phyloP scores from a whole-genome alignment of 2,113 vertebrate species.

The Anarrhichthys ocellatus region DNA sequence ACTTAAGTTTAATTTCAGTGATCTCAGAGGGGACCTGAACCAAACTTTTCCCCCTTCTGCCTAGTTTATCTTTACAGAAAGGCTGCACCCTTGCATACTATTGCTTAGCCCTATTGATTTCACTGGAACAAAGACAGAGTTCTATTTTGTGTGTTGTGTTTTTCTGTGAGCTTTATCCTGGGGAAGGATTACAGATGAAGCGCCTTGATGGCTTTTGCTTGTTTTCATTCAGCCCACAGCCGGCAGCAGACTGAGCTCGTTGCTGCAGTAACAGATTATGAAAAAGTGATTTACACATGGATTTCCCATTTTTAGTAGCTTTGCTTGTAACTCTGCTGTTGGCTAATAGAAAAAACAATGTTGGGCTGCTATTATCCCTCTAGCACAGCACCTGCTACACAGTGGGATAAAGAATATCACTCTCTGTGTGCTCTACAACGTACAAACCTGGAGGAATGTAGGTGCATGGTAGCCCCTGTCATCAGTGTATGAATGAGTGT shows the following conservation, averaged over 20 bases:
- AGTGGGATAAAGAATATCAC: constrained; percentile 8
- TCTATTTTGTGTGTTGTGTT: neutral
- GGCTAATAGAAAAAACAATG: constrained; percentile 55
- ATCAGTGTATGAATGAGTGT: too few species aligned
- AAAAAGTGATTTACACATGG: constrained; percentile 58
- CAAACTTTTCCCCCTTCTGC: neutral
- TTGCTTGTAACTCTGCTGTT: constrained; percentile 49
- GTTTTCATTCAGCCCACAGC: constrained; percentile 53
- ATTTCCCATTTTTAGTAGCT: constrained; percentile 57
- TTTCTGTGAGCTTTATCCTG: constrained; percentile 33
- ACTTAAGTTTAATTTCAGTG: constrained; percentile 7
- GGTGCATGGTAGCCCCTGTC: too few species aligned
- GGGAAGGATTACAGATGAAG: constrained; percentile 57
- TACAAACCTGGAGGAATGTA: constrained; percentile 1
- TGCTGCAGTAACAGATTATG: constrained; percentile 58
- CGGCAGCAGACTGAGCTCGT: constrained; percentile 29
- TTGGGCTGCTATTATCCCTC: constrained; percentile 18
- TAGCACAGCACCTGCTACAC: constrained; percentile 31
- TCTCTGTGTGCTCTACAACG: neutral
- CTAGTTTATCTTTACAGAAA: constrained; percentile 1
- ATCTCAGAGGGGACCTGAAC: neutral
- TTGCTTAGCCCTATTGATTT: constrained; percentile 48
- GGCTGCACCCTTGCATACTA: neutral
- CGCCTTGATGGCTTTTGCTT: constrained; percentile 55
- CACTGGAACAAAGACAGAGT: constrained; percentile 25